These are phyloP conservation scores for Rhadinocentrus ornatus DNA, from an alignment of 2,797 vertebrate species.

Conservation along the genomic window DNA sequence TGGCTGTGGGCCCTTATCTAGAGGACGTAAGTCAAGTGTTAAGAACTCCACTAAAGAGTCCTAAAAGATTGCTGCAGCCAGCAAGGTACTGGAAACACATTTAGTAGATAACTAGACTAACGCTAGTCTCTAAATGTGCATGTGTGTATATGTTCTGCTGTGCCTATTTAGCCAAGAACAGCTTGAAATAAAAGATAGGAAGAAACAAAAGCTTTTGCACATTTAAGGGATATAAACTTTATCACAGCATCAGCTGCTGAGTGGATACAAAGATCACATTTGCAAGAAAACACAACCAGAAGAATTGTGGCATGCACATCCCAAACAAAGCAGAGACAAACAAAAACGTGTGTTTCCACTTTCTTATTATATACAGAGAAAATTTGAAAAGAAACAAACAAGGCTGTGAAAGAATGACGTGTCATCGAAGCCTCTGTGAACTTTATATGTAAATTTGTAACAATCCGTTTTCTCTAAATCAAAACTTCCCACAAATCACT, in stretches of 20 bases:
- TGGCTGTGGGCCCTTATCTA: conserved; percentile 65
- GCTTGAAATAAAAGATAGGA: conserved; percentile 9
- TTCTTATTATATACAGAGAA: conserved; percentile 46
- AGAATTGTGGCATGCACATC: conserved; percentile 48
- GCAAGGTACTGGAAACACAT: conserved; percentile 53
- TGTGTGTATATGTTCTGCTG: not conserved
- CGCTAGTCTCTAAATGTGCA: not conserved
- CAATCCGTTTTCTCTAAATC: conserved; percentile 28
- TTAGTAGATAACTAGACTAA: conserved; percentile 27
- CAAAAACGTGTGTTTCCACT: conserved; percentile 48
- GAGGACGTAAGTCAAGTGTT: conserved; percentile 76
- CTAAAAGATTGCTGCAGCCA: conserved; percentile 52
- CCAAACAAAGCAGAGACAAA: conserved; percentile 50
- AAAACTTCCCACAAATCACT: conserved; percentile 13
- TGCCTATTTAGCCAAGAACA: conserved; percentile 17
- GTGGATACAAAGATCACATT: conserved; percentile 44
- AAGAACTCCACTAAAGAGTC: conserved; percentile 74
- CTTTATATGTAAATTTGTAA: conserved; percentile 29
- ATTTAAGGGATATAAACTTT: conserved; percentile 21
- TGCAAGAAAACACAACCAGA: conserved; percentile 40
- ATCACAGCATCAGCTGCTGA: conserved; percentile 26
- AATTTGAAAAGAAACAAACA: conserved; percentile 43
- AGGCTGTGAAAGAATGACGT: conserved; percentile 14
- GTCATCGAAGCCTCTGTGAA: conserved; percentile 4
- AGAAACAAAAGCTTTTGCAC: not conserved